Base-by-base conservation (phyloP, 1,140 invertebrate genomes). In the Hypsibius dujardini region DNA sequence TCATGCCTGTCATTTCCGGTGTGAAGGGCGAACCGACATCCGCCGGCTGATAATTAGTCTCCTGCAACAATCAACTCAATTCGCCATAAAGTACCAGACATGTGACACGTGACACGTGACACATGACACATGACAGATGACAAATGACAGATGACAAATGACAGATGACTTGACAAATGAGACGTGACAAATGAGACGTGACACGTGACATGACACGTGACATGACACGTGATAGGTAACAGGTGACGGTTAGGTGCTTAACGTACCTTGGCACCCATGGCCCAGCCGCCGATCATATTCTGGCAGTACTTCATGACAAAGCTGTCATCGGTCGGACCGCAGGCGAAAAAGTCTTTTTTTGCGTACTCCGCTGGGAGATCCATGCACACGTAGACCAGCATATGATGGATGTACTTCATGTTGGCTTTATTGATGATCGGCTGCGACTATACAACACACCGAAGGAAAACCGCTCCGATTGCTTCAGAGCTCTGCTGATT, bases 211-310 rank as follows among this genome's bases (percentile, higher is more conserved):
- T 7, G 7, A 7, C 7, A n/a, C 50, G 50, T 56, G n/a, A 56
- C 50, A 56, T n/a, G n/a, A 7, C 50, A 7, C 50, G 50, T 7
- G 7, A 56, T 56, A 56, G 7, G 7, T 7, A 7, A 56, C 7
- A 7, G 50, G n/a, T 56, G 50, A 56, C 50, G 7, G 50, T 7
- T n/a, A 56, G 7, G 50, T n/a, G 50, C 7, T 7, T 56, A 7
- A 56, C 50, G n/a, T 56, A 56, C 50, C 50, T 56, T n/a, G 50
- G 50, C 50, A n/a, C 50, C 50, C 50, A 56, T 56, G 50, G 50
- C 50, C 50, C 50, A 56, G 50, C 50, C 50, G 50, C 50, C 50
- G 7, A 56, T 7, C 50, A 56, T 7, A 56, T n/a, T n/a, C 50
- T 7, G 50, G n/a, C 50, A 56, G 50, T 56, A 56, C n/a, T 56